Conservation (phyloP, 1,140 invertebrate species). For the Dendroctonus ponderosae region DNA sequence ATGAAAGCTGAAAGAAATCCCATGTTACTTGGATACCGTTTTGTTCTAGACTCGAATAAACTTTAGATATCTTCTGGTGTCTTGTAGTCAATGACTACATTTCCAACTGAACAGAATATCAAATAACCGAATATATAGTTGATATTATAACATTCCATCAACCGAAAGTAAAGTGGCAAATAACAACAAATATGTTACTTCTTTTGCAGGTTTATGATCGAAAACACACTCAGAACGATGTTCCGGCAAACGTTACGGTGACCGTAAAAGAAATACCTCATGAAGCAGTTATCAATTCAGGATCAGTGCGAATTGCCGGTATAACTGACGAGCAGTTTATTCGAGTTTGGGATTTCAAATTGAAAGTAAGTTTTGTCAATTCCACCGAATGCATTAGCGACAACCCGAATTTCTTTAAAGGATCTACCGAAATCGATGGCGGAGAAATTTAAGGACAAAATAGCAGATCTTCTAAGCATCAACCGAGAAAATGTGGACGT, state of each 20-base stretch:
- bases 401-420: constrained; percentile 58
- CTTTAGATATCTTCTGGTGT: too few relatives aligned
- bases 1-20: too few relatives aligned
- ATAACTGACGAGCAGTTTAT: constrained; percentile 96
- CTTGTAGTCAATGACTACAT: too few relatives aligned
- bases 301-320: constrained; percentile 89
- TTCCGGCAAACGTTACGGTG: constrained; percentile 89
- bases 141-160: too few relatives aligned
- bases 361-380: constrained; percentile 32
- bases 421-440: constrained; percentile 81
- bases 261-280: constrained; percentile 91
- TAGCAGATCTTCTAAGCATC: constrained; percentile 79
- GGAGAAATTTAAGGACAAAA: constrained; percentile 83
- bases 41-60: too few relatives aligned
- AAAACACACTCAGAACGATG: constrained; percentile 88
- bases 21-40: too few relatives aligned
- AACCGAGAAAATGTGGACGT: constrained; percentile 90
- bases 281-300: constrained; percentile 93
- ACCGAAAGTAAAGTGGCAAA: too few relatives aligned
- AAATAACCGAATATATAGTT: too few relatives aligned
- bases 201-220: constrained; percentile 76
- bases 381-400: too few relatives aligned
- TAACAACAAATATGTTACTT: too few relatives aligned
- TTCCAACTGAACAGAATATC: too few relatives aligned
- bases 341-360: constrained; percentile 86